phyloP scores from a whole-genome alignment of 53 echinoderm and acorn worm species.

The Arbacia lixula region DNA sequence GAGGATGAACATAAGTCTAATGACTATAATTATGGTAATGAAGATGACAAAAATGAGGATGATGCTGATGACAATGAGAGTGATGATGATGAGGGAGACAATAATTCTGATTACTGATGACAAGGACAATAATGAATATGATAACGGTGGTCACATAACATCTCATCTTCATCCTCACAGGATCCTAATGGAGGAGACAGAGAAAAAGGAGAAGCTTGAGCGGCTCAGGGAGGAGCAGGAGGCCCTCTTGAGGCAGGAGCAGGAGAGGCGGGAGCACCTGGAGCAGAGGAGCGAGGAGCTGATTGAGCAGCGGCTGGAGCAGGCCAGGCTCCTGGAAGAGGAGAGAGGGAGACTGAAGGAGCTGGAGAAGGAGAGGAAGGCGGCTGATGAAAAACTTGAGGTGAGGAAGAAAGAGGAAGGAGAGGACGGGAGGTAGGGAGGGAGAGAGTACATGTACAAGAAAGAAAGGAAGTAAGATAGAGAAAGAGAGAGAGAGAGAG shows the following conservation, averaged over 20 bases:
- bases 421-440: neutral
- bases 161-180: slow-evolving; percentile 31
- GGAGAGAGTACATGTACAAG: neutral
- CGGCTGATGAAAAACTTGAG: slow-evolving; percentile 80
- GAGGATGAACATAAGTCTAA: neutral
- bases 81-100: neutral
- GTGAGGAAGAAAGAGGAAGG: slow-evolving; percentile 34
- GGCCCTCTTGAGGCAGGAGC: slow-evolving; percentile 70
- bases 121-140: neutral
- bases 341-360: slow-evolving; percentile 72
- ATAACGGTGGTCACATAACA: neutral
- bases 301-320: slow-evolving; percentile 68
- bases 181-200: slow-evolving; percentile 82
- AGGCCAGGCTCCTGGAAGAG: slow-evolving; percentile 68
- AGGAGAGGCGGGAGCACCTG: slow-evolving; percentile 79
- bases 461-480: neutral
- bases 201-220: slow-evolving; percentile 85
- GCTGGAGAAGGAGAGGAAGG: slow-evolving; percentile 73
- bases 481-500: slow-evolving; percentile 13
- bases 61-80: neutral
- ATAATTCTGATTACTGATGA: neutral
- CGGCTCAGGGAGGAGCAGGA: slow-evolving; percentile 85
- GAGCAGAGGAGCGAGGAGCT: slow-evolving; percentile 89
- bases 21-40: neutral
- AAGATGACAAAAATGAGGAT: neutral